Percentiles rank a stretch among this genome's conserved stretches.
Conservation (phyloP, 1,140 invertebrate species). For the Paraescarpia echinospica region DNA sequence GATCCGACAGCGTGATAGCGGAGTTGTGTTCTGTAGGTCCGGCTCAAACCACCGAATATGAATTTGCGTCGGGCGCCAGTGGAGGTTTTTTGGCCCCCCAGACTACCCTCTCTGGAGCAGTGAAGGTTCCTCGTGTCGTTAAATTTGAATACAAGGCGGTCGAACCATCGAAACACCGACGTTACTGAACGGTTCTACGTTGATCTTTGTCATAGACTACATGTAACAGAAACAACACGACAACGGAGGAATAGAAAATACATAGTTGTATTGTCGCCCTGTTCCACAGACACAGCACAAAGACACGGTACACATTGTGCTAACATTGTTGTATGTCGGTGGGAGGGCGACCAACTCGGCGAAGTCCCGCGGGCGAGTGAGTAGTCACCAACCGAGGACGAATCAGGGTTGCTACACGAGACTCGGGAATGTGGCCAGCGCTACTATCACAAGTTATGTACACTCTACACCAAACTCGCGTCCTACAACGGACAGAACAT, state of each 20-base stretch:
- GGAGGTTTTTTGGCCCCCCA: too few species aligned
- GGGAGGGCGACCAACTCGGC: neutral
- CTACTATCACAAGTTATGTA: neutral
- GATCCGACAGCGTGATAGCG: too few species aligned
- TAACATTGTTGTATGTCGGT: neutral
- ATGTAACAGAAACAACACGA: neutral
- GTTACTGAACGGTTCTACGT: too few species aligned
- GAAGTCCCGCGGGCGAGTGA: neutral
- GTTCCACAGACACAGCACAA: neutral
- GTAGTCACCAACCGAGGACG: neutral
- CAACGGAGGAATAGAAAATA: neutral
- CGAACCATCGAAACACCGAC: too few species aligned
- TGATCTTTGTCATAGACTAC: neutral
- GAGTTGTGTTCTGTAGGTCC: too few species aligned
- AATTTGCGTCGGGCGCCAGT: too few species aligned
- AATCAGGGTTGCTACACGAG: neutral
- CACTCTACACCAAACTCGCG: neutral
- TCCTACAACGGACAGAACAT: slow-evolving; percentile 4
- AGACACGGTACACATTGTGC: neutral
- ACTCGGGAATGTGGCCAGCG: neutral
- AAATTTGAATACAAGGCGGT: too few species aligned
- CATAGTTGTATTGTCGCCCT: neutral
- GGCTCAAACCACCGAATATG: too few species aligned
- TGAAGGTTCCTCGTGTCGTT: too few species aligned
- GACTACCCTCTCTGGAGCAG: too few species aligned